Evolutionary conservation across 2,113 vertebrate genomes (phyloP).

Genomic region (Tychaedon coryphoeus): DNA sequence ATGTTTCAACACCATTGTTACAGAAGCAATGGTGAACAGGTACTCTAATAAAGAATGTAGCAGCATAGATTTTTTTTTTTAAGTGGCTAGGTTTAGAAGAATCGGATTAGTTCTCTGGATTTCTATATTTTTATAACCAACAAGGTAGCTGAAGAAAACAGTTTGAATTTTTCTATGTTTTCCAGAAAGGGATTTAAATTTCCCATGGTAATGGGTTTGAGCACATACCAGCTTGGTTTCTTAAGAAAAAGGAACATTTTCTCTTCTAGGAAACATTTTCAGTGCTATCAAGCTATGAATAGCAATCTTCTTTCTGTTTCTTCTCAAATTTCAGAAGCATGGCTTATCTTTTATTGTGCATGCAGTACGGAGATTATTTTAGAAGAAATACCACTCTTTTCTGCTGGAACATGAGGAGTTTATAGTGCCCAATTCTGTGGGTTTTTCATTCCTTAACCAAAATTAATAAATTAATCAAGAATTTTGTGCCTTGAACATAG

Average conservation of each 20-base stretch:
- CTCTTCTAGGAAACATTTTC: slow-evolving; percentile 36
- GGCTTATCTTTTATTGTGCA: background rate
- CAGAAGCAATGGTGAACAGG: background rate
- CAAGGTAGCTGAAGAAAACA: background rate
- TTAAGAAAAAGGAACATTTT: slow-evolving; percentile 9
- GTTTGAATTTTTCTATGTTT: background rate
- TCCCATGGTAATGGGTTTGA: background rate
- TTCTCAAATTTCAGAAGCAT: slow-evolving; percentile 28
- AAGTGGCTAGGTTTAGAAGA: background rate
- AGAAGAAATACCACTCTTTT: background rate
- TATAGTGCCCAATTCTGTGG: background rate
- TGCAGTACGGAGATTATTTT: background rate
- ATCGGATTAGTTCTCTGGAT: background rate
- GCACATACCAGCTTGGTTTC: background rate
- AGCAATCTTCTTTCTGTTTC: slow-evolving; percentile 20
- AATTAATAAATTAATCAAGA: background rate
- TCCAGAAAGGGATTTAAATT: background rate
- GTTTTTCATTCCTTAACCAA: background rate
- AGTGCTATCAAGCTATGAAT: slow-evolving; percentile 35
- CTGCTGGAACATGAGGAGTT: background rate
- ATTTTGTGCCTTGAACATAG: background rate
- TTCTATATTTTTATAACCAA: background rate
- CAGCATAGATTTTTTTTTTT: background rate
- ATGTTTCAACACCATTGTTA: background rate
- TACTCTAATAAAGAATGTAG: background rate